Evolutionary conservation across 2,888 invertebrate genomes (phyloP), one percentile per base, ranked within the genome.

Genomic region (Tuberolachnus salignus): DNA sequence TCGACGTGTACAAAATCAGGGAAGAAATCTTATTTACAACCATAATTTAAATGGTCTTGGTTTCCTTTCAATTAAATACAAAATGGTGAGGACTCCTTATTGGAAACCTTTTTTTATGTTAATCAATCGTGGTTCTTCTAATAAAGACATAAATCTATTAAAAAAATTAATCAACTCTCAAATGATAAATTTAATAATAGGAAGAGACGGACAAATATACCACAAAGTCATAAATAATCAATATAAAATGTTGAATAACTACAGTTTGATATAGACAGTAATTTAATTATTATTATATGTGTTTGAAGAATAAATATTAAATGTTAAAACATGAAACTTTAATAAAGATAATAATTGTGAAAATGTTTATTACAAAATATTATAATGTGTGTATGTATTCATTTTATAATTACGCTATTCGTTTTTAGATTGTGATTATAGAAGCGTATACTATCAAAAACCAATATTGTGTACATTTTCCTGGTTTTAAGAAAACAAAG

Each of bases 71-170:
- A 19, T 66, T 10, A 75, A 67, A 46, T 75, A 66, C 42, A 75
- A 16, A 46, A 49, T 14, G 3, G 23, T 46, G 3, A 64, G 16
- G 19, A 14, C 44, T 23, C n/a, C 55, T 19, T 75, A 57, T 66
- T 14, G 14, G 19, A 75, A 46, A 46, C 75, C 66, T 19, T 19
- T 75, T 34, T 66, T 75, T 44, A 53, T 66, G 57, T 66, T 75
- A 13, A 46, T 75, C 14, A 46, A 57, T 19, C 53, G 64, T 13
- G 23, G 21, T 34, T 53, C 46, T 21, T 53, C 46, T 42, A 21
- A 44, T 11, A 46, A 67, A 26, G 26, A 55, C 19, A 14, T 3
- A 21, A 55, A 46, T 34, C 13, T 21, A 26, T 14, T 46, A 46
- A 59, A 16, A 23, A n/a, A 59, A 44, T 6, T 49, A 71, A 26